Conservation (phyloP, 2,888 invertebrate genomes). For the Cordylochernes scorpioides region DNA sequence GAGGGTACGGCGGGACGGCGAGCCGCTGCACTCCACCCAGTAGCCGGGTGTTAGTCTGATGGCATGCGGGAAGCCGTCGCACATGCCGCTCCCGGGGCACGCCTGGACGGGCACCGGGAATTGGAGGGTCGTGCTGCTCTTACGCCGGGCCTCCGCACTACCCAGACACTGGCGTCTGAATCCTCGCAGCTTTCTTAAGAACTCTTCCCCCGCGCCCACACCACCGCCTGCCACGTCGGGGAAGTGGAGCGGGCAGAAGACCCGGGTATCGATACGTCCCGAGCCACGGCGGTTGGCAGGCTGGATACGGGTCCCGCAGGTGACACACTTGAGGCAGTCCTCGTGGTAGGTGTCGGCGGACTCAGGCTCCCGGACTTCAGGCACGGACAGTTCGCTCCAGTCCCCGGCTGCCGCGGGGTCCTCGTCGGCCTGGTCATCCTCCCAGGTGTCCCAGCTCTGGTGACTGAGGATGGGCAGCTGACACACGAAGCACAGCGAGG, state of each 20-base stretch:
- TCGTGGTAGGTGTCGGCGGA: constrained; percentile 41
- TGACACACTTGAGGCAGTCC: constrained; percentile 86
- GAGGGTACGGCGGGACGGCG: not conserved
- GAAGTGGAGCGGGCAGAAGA: constrained; percentile 81
- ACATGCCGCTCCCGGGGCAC: constrained; percentile 30
- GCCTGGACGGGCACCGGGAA: constrained; percentile 79
- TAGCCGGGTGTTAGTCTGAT: constrained; percentile 70
- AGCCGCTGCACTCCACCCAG: constrained; percentile 66
- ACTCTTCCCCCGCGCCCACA: constrained; percentile 41
- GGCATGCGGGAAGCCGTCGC: constrained; percentile 71
- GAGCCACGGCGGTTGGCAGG: constrained; percentile 15
- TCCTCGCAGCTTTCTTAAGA: constrained; percentile 80
- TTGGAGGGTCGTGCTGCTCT: constrained; percentile 72
- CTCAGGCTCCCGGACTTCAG: too few species aligned
- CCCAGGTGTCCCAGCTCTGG: constrained; percentile 27
- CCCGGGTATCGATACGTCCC: constrained; percentile 49
- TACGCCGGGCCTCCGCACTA: constrained; percentile 72
- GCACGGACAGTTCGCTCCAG: too few species aligned
- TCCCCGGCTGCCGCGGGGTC: too few species aligned
- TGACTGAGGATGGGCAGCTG: constrained; percentile 76
- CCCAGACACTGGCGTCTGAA: constrained; percentile 85
- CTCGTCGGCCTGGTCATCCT: constrained; percentile 2
- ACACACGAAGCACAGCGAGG: constrained; percentile 52
- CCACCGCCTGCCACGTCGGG: constrained; percentile 77
- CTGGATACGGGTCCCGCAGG: constrained; percentile 70